Evolutionary conservation across 2,888 invertebrate genomes (phyloP).

Genomic region (Diploptera punctata): DNA sequence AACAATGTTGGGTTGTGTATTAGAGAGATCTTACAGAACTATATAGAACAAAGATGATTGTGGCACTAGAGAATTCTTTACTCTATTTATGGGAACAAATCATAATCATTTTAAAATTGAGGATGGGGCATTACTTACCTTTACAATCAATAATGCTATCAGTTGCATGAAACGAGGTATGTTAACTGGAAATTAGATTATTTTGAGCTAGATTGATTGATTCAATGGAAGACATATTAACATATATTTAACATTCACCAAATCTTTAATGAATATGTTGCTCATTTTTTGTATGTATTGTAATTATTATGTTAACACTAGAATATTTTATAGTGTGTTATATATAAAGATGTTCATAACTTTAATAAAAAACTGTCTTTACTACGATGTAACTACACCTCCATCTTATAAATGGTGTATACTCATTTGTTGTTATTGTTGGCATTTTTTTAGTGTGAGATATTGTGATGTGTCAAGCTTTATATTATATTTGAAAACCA

Average conservation of each 20-base stretch:
- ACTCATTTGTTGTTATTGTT: conserved; percentile 15
- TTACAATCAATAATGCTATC: no score
- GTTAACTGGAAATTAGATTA: no score
- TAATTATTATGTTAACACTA: conserved; percentile 28
- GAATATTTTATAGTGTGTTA: conserved; percentile 6
- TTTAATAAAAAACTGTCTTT: background rate
- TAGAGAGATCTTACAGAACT: no score
- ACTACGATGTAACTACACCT: background rate
- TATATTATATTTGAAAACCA: conserved; percentile 11
- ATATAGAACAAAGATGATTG: no score
- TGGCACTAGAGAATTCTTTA: no score
- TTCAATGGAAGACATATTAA: background rate
- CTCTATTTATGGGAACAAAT: background rate
- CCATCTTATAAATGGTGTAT: conserved; percentile 8
- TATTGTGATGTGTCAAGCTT: conserved; percentile 25
- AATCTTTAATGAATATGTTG: conserved; percentile 25
- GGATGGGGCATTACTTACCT: conserved; percentile 10
- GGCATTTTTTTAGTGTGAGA: conserved; percentile 2
- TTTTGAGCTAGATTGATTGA: background rate
- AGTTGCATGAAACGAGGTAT: no score
- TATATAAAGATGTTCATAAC: conserved; percentile 20
- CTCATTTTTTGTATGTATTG: conserved; percentile 23
- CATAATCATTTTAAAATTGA: background rate
- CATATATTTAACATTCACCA: conserved; percentile 10
- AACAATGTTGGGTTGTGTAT: no score